Conservation (phyloP, 2,113 vertebrate genomes). For the Podocnemis expansa region DNA sequence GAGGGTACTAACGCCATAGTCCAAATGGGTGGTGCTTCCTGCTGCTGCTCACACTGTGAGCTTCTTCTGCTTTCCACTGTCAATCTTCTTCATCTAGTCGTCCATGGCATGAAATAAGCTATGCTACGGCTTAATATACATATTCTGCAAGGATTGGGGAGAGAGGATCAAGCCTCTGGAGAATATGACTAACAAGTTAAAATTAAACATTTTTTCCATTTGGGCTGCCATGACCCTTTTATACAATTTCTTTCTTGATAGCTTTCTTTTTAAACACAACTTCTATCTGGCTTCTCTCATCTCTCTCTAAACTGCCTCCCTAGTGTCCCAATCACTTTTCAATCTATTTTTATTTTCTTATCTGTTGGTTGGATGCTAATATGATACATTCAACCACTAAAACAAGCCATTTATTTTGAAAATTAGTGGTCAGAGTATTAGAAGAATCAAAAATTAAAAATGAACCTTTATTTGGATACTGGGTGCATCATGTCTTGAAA, state of each 20-base stretch:
- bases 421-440: slow-evolving; percentile 49
- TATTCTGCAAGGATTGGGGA: background rate
- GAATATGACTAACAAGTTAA: slow-evolving; percentile 55
- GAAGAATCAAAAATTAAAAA: slow-evolving; percentile 51
- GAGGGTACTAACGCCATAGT: background rate
- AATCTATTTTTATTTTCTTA: slow-evolving; percentile 67
- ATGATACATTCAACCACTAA: slow-evolving; percentile 74
- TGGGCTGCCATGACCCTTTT: slow-evolving; percentile 69
- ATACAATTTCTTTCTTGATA: slow-evolving; percentile 54
- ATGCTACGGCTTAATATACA: slow-evolving; percentile 22
- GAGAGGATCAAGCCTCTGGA: slow-evolving; percentile 38
- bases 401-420: slow-evolving; percentile 75
- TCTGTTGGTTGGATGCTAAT: slow-evolving; percentile 72
- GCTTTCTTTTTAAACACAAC: slow-evolving; percentile 36
- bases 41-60: background rate
- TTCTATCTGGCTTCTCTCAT: slow-evolving; percentile 62
- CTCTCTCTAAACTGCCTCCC: slow-evolving; percentile 71
- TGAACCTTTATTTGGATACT: slow-evolving; percentile 63
- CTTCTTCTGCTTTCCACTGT: background rate
- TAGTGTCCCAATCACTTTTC: slow-evolving; percentile 74
- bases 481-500: slow-evolving; percentile 46
- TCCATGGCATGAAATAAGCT: slow-evolving; percentile 30
- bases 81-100: background rate
- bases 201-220: slow-evolving; percentile 45
- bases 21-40: background rate